Conservation (phyloP, 2,888 invertebrate genomes). For the Drosophila sordidapex region DNA sequence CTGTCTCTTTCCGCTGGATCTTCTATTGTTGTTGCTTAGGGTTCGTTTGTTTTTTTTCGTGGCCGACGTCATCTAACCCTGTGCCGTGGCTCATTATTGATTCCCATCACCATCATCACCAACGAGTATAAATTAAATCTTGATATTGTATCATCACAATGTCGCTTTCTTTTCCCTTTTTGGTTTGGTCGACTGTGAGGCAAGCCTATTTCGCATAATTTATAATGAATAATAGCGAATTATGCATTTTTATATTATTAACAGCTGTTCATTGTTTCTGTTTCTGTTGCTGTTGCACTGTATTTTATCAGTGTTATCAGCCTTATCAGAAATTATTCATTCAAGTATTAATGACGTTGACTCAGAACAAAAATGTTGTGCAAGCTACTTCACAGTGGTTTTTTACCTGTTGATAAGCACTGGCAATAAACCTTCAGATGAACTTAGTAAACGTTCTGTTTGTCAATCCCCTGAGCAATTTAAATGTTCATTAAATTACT, state of each 20-base stretch:
- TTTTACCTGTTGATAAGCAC: conserved; percentile 25
- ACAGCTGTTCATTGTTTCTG: conserved; percentile 42
- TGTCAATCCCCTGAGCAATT: conserved; percentile 9
- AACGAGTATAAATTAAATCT: conserved; percentile 53
- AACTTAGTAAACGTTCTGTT: conserved; percentile 3
- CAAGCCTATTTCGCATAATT: conserved; percentile 39
- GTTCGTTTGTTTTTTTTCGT: conserved; percentile 17
- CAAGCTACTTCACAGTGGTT: background rate
- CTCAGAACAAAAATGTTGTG: conserved; percentile 28
- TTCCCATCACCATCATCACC: conserved; percentile 36
- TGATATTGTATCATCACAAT: conserved; percentile 70
- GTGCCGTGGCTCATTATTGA: conserved; percentile 55
- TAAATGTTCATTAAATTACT: conserved; percentile 12
- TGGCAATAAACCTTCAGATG: conserved; percentile 16
- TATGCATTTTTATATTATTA: conserved; percentile 68
- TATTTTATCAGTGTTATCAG: conserved; percentile 67
- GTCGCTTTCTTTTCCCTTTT: conserved; percentile 63
- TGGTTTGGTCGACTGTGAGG: conserved; percentile 3
- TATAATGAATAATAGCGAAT: conserved; percentile 31
- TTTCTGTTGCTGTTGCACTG: conserved; percentile 4
- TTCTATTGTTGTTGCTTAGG: conserved; percentile 17
- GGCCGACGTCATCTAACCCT: conserved; percentile 49
- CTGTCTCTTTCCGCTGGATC: conserved; percentile 10
- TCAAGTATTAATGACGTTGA: conserved; percentile 56
- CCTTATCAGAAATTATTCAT: conserved; percentile 35